These are phyloP conservation scores for Caenorhabditis sp. DNA, from an alignment of 2,888 invertebrate species.

Conservation along the genomic window DNA sequence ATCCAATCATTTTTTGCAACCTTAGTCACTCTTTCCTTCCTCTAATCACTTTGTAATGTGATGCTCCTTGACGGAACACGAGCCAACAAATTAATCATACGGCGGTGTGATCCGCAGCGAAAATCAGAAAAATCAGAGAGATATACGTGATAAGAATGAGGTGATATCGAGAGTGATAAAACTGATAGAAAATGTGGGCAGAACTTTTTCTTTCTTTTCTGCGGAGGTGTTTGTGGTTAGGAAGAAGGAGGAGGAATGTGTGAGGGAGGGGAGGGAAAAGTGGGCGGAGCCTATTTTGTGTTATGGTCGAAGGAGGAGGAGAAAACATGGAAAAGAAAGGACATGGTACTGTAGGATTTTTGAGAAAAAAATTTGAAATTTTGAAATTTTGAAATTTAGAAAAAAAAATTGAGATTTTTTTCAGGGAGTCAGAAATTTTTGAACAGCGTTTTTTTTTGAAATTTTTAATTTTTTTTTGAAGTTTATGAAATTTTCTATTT, in stretches of 20 bases:
- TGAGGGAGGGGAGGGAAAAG: neutral
- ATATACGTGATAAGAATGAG: neutral
- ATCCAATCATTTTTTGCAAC: neutral
- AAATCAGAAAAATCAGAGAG: neutral
- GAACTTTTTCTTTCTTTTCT: no score
- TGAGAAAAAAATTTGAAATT: no score
- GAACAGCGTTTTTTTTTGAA: neutral
- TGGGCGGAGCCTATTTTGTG: neutral
- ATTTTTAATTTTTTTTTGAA: neutral
- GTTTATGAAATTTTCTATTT: no score
- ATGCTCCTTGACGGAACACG: neutral
- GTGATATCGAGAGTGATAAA: no score
- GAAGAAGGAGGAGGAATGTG: neutral
- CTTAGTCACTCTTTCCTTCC: no score
- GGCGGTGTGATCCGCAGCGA: neutral
- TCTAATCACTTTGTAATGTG: slow-evolving; percentile 8
- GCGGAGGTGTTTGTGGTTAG: neutral
- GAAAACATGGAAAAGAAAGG: neutral
- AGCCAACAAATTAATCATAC: slow-evolving; percentile 47
- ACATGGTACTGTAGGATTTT: neutral
- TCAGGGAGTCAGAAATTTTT: no score
- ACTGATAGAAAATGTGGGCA: neutral
- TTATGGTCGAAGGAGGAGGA: neutral
- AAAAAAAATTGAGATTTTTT: slow-evolving; percentile 3
- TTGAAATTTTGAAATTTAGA: neutral